Evolutionary conservation across 2,113 vertebrate species (phyloP).

Genomic region (Lichenostomus cassidix): DNA sequence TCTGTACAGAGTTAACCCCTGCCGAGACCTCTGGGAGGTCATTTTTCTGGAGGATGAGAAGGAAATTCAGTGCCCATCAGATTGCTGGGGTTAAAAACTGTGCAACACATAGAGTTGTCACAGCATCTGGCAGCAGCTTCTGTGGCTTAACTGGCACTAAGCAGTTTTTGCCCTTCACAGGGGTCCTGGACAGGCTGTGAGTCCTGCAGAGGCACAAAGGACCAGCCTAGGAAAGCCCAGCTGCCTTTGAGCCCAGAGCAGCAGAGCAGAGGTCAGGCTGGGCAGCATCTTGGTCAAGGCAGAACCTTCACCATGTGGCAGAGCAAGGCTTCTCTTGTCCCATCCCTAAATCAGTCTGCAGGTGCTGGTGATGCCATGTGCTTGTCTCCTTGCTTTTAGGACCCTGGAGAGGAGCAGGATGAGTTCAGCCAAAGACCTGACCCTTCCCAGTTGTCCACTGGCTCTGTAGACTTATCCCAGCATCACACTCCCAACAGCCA

Average conservation of each 20-base stretch:
- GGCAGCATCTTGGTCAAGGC: background rate
- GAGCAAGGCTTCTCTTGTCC: background rate
- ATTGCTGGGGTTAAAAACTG: background rate
- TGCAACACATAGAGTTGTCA: rapidly evolving
- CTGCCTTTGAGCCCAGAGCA: background rate
- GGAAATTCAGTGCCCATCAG: background rate
- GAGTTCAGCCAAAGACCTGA: background rate
- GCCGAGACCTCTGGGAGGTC: background rate
- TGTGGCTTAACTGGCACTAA: background rate
- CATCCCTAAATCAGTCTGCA: background rate
- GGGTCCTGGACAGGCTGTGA: background rate
- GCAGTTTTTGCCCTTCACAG: background rate
- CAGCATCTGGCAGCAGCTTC: background rate
- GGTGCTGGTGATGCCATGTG: background rate
- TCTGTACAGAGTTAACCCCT: conserved; percentile 47
- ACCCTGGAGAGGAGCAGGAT: background rate
- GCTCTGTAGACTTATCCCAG: background rate
- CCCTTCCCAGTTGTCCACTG: background rate
- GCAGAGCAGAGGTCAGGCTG: background rate
- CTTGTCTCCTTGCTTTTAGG: background rate
- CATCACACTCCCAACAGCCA: rapidly evolving
- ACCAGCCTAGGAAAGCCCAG: background rate
- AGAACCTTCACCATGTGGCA: background rate
- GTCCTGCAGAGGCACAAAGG: background rate
- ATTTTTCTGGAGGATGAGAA: background rate